Evolutionary conservation across 2,888 invertebrate genomes (phyloP).

Genomic region (Campaea margaritaria): DNA sequence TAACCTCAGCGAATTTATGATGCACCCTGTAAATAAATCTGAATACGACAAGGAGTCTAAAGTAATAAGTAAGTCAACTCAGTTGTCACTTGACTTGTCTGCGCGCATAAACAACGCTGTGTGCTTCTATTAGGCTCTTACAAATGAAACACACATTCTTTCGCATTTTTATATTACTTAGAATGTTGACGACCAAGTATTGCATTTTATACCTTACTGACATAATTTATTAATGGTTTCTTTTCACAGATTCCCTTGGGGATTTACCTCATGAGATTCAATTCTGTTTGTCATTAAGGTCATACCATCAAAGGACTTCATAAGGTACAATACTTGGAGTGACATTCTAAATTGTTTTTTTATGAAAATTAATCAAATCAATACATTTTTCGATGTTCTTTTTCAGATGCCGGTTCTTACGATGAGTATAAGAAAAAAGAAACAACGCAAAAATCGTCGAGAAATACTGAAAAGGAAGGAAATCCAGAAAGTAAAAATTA

Average conservation of each 20-base stretch:
- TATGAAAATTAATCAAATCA: constrained; percentile 18
- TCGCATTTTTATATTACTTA: too few relatives aligned
- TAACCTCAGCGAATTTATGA: constrained; percentile 91
- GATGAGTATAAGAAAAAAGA: constrained; percentile 88
- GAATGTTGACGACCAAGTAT: constrained; percentile 48
- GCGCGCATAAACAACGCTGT: too few relatives aligned
- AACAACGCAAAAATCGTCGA: constrained; percentile 59
- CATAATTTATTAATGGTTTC: constrained; percentile 42
- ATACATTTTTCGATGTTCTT: constrained; percentile 37
- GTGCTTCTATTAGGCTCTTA: too few relatives aligned
- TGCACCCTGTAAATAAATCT: constrained; percentile 90
- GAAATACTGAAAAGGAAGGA: constrained; percentile 52
- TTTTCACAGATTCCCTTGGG: constrained; percentile 60
- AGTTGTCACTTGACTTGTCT: too few relatives aligned
- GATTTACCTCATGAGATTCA: constrained; percentile 55
- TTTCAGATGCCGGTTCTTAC: constrained; percentile 88
- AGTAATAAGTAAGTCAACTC: constrained; percentile 91
- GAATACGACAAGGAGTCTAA: constrained; percentile 93
- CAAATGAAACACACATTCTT: too few relatives aligned
- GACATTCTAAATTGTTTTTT: constrained; percentile 19
- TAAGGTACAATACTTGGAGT: constrained; percentile 56
- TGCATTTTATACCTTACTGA: constrained; percentile 23
- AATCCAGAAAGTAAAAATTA: constrained; percentile 53
- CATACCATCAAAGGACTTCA: constrained; percentile 43
- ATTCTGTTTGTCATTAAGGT: constrained; percentile 49